Percentiles rank a stretch among this genome's conserved stretches.
These are phyloP conservation scores for Diabrotica virgifera DNA, from an alignment of 1,140 invertebrate species.

Conservation along the genomic window DNA sequence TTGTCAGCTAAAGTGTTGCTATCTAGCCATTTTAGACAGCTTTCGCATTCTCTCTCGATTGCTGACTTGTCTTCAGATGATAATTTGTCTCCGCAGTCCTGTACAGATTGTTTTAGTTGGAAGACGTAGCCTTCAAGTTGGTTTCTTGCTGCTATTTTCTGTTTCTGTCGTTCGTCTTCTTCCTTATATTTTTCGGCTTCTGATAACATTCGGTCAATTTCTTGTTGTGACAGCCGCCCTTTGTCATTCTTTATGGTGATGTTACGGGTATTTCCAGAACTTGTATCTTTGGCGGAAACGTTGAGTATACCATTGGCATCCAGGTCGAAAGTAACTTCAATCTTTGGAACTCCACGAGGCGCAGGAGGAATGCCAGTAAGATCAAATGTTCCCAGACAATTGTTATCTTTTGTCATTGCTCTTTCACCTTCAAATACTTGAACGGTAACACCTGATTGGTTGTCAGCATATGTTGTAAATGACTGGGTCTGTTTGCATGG, in stretches of 20 bases:
- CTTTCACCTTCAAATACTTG: slow-evolving; percentile 77
- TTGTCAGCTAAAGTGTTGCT: slow-evolving; percentile 56
- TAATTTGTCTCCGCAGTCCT: slow-evolving; percentile 53
- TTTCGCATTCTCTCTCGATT: slow-evolving; percentile 50
- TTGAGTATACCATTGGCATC: slow-evolving; percentile 71
- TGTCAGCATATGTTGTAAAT: slow-evolving; percentile 66
- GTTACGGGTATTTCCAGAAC: slow-evolving; percentile 54
- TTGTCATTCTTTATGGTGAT: slow-evolving; percentile 87
- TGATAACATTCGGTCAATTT: slow-evolving; percentile 79
- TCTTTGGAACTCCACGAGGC: slow-evolving; percentile 60
- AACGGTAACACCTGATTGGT: slow-evolving; percentile 66
- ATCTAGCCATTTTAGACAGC: slow-evolving; percentile 55
- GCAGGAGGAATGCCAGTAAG: slow-evolving; percentile 61
- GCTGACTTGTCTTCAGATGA: slow-evolving; percentile 44
- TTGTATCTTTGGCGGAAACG: slow-evolving; percentile 57
- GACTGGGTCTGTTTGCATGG: slow-evolving; percentile 63
- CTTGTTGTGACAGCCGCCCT: slow-evolving; percentile 72
- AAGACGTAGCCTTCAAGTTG: slow-evolving; percentile 70
- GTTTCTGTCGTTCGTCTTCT: slow-evolving; percentile 68
- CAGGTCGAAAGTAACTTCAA: slow-evolving; percentile 71
- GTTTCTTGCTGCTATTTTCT: slow-evolving; percentile 59
- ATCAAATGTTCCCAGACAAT: slow-evolving; percentile 73
- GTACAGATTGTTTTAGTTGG: slow-evolving; percentile 60
- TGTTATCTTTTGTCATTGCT: slow-evolving; percentile 76
- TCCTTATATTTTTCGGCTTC: slow-evolving; percentile 63